Conservation (phyloP, 2,797 vertebrate genomes). For the Sebastes trivittatus region DNA sequence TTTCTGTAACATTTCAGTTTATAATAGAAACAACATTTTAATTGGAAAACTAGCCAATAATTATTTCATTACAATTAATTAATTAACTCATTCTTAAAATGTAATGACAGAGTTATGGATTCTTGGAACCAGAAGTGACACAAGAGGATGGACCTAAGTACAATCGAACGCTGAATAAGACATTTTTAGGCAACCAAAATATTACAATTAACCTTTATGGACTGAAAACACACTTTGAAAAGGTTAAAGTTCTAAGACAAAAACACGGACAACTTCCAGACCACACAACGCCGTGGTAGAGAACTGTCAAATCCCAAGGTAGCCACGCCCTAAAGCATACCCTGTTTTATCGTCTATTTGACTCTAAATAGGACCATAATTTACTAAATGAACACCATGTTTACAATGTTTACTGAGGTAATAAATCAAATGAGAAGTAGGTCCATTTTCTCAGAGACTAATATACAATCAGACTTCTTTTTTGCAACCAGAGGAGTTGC, state of each 20-base stretch:
- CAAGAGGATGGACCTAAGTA: neutral
- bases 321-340: no score
- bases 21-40: neutral
- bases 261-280: neutral
- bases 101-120: rapidly evolving
- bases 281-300: no score
- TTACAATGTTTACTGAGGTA: no score
- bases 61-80: neutral
- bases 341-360: no score
- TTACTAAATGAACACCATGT: no score
- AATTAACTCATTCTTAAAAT: neutral
- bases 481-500: no score
- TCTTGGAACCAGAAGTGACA: neutral
- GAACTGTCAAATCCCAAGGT: no score
- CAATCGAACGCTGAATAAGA: neutral
- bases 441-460: no score
- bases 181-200: neutral
- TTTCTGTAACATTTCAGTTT: neutral
- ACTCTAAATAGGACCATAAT: no score
- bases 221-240: neutral
- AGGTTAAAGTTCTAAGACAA: neutral
- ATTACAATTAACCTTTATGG: neutral
- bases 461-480: no score
- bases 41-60: neutral
- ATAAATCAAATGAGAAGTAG: no score